phyloP scores from a whole-genome alignment of 2,797 vertebrate species.

The Acanthopagrus latus region DNA sequence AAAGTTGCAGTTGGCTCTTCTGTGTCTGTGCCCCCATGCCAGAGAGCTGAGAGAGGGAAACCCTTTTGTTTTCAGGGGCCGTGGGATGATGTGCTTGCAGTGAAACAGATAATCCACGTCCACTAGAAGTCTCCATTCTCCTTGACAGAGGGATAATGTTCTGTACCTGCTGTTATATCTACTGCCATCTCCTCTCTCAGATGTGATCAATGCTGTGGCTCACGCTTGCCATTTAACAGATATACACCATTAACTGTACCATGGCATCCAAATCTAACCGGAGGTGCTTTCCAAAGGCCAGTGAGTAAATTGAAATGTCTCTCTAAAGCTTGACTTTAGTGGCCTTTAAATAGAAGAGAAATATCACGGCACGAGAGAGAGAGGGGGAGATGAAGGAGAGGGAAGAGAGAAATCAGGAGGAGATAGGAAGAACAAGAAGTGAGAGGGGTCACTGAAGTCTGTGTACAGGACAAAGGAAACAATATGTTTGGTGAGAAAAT shows the following conservation, averaged over 20 bases:
- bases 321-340: constrained; percentile 78
- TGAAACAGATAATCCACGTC: constrained; percentile 74
- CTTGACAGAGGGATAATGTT: constrained; percentile 74
- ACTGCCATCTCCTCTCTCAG: constrained; percentile 68
- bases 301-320: constrained; percentile 82
- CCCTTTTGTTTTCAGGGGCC: constrained; percentile 62
- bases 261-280: constrained; percentile 73
- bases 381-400: constrained; percentile 32
- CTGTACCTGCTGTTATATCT: constrained; percentile 75
- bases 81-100: constrained; percentile 30
- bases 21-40: constrained; percentile 28
- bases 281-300: constrained; percentile 80
- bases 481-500: neutral
- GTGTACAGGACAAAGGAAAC: neutral
- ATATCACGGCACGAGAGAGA: constrained; percentile 60
- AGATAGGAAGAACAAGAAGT: constrained; percentile 11
- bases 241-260: constrained; percentile 79
- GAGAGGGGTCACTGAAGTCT: constrained; percentile 4
- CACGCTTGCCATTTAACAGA: constrained; percentile 81
- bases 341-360: constrained; percentile 79
- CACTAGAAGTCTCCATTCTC: constrained; percentile 64
- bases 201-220: constrained; percentile 72
- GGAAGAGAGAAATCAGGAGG: constrained; percentile 28
- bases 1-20: constrained; percentile 54
- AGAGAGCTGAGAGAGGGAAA: constrained; percentile 37